A percentile compares a stretch with the other conserved stretches of the same genome.
These are phyloP conservation scores for Cephus rjabovi DNA, from an alignment of 2,888 invertebrate genomes.

Conservation along the genomic window DNA sequence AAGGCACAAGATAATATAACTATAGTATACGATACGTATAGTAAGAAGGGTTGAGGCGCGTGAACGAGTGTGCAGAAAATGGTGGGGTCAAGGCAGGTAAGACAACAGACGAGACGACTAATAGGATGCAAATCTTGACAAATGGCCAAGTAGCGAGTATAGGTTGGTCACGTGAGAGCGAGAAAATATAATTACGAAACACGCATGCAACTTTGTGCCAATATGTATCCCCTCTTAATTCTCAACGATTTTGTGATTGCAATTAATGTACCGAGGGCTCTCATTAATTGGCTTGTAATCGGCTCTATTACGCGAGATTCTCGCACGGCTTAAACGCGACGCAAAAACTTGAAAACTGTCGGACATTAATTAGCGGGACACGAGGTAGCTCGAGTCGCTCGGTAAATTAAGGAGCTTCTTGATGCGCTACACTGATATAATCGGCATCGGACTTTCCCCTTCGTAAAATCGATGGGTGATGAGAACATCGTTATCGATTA, in stretches of 20 bases:
- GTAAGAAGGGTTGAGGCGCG: background rate
- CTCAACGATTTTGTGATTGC: conserved; percentile 42
- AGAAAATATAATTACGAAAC: conserved; percentile 31
- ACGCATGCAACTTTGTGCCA: background rate
- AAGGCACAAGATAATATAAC: too few species aligned
- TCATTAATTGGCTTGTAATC: conserved; percentile 50
- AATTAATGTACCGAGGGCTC: conserved; percentile 44
- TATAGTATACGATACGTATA: too few species aligned
- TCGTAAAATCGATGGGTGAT: background rate
- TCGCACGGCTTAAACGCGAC: conserved; percentile 29
- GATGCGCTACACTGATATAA: conserved; percentile 45
- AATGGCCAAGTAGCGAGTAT: conserved; percentile 28
- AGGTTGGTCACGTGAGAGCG: conserved; percentile 16
- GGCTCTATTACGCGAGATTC: conserved; percentile 36
- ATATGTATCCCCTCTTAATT: background rate
- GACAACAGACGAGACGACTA: conserved; percentile 16
- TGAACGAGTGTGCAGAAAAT: background rate
- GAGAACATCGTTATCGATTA: background rate
- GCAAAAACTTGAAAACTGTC: conserved; percentile 37
- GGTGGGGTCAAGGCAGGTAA: conserved; percentile 15
- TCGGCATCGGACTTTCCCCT: background rate
- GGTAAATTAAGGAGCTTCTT: conserved; percentile 45
- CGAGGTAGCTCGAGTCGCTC: conserved; percentile 31
- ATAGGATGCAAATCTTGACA: conserved; percentile 36
- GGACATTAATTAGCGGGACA: conserved; percentile 49